phyloP scores from a whole-genome alignment of 1,140 invertebrate species.

The Drosophila parvula region DNA sequence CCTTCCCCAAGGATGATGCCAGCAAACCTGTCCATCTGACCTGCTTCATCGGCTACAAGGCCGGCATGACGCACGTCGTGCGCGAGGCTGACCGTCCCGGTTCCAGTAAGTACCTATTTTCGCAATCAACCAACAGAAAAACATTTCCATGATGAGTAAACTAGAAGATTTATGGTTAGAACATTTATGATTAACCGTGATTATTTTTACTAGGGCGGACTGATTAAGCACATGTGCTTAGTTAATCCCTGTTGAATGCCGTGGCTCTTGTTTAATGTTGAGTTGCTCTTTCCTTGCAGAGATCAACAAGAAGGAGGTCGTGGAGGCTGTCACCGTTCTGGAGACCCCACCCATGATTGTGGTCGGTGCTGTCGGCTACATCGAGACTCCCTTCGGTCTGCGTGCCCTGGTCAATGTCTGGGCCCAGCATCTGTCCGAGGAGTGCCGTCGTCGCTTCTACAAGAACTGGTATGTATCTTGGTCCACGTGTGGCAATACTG shows the following conservation, averaged over 20 bases:
- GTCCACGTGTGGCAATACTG: slow-evolving; percentile 25
- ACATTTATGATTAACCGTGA: slow-evolving; percentile 81
- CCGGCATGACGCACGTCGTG: slow-evolving; percentile 99
- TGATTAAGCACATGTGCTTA: slow-evolving; percentile 53
- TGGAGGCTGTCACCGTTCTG: slow-evolving; percentile 99
- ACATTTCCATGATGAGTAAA: slow-evolving; percentile 73
- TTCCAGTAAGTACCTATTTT: slow-evolving; percentile 91
- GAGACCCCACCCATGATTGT: slow-evolving; percentile 99
- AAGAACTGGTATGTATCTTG: slow-evolving; percentile 97
- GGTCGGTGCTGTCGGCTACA: slow-evolving; percentile 99
- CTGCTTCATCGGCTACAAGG: slow-evolving; percentile 99
- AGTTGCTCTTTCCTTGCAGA: slow-evolving; percentile 86
- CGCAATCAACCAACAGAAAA: not conserved
- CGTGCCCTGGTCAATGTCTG: slow-evolving; percentile 97
- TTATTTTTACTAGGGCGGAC: slow-evolving; percentile 83
- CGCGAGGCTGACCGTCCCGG: slow-evolving; percentile 99
- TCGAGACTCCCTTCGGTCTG: slow-evolving; percentile 98
- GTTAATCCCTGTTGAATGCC: not conserved
- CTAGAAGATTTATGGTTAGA: slow-evolving; percentile 84
- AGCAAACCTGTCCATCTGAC: slow-evolving; percentile 99
- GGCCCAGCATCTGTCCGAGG: slow-evolving; percentile 99
- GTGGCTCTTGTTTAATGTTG: slow-evolving; percentile 25
- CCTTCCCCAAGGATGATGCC: slow-evolving; percentile 99
- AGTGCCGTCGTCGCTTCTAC: slow-evolving; percentile 99
- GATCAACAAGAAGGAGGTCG: slow-evolving; percentile 99